These are phyloP conservation scores for Bombus waltoni DNA, from an alignment of 1,140 invertebrate species.

Conservation along the genomic window DNA sequence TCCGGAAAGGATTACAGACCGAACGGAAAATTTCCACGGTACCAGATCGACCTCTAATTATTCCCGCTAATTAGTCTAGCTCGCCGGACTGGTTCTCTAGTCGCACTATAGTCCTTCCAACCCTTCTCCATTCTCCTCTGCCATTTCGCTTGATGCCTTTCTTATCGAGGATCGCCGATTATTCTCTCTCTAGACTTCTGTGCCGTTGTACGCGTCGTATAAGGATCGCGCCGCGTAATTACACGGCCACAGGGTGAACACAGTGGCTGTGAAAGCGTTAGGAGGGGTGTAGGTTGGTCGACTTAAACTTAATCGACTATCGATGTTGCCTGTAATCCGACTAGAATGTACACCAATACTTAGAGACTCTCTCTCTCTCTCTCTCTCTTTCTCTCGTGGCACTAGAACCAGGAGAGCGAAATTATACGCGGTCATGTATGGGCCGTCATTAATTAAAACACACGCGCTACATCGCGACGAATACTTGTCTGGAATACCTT, in stretches of 20 bases:
- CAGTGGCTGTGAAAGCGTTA: neutral
- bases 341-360: neutral
- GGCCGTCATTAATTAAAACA: slow-evolving; percentile 63
- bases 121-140: neutral
- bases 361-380: neutral
- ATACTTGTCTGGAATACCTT: slow-evolving; percentile 57
- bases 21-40: slow-evolving; percentile 39
- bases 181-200: slow-evolving; percentile 14
- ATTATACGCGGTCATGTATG: slow-evolving; percentile 61
- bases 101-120: neutral
- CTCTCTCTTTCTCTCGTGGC: neutral
- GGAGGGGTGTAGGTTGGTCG: neutral
- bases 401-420: slow-evolving; percentile 5
- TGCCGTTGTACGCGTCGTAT: slow-evolving; percentile 23
- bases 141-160: slow-evolving; percentile 30
- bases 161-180: slow-evolving; percentile 44
- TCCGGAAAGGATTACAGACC: slow-evolving; percentile 33
- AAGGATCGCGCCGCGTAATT: slow-evolving; percentile 56
- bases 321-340: slow-evolving; percentile 67
- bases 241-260: slow-evolving; percentile 39
- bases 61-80: slow-evolving; percentile 46
- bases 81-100: slow-evolving; percentile 8
- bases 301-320: slow-evolving; percentile 69
- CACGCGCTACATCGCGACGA: neutral
- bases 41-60: slow-evolving; percentile 44